Evolutionary conservation across 2,888 invertebrate genomes (phyloP).

Genomic region (Pimpla rufipes): DNA sequence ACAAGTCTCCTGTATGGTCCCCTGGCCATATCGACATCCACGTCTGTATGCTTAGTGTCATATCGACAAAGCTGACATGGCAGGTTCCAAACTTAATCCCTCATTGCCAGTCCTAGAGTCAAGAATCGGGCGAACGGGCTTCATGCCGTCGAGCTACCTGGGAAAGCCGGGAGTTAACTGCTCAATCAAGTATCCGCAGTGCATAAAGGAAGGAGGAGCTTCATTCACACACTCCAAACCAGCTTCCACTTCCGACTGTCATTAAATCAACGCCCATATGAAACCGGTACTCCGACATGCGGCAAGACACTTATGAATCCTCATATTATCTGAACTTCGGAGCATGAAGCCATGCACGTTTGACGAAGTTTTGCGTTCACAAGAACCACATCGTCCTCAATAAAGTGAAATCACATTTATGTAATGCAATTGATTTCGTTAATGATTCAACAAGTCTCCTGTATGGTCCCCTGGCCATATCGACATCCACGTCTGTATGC

Average conservation of each 20-base stretch:
- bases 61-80: neutral
- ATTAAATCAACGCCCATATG: neutral
- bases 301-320: neutral
- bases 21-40: neutral
- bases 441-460: neutral
- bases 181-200: slow-evolving; percentile 35
- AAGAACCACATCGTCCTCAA: neutral
- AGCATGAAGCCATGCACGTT: neutral
- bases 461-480: neutral
- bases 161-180: slow-evolving; percentile 33
- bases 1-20: neutral
- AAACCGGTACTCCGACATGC: neutral
- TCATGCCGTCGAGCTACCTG: slow-evolving; percentile 20
- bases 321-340: neutral
- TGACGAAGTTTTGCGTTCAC: neutral
- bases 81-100: neutral
- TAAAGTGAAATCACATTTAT: neutral
- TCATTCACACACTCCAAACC: neutral
- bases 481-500: neutral
- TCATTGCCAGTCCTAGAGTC: neutral
- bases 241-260: neutral
- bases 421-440: neutral
- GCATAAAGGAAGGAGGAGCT: too few relatives aligned
- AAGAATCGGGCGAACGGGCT: neutral
- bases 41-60: neutral